Conservation (phyloP, 2,797 vertebrate genomes). For the Morus bassanus region DNA sequence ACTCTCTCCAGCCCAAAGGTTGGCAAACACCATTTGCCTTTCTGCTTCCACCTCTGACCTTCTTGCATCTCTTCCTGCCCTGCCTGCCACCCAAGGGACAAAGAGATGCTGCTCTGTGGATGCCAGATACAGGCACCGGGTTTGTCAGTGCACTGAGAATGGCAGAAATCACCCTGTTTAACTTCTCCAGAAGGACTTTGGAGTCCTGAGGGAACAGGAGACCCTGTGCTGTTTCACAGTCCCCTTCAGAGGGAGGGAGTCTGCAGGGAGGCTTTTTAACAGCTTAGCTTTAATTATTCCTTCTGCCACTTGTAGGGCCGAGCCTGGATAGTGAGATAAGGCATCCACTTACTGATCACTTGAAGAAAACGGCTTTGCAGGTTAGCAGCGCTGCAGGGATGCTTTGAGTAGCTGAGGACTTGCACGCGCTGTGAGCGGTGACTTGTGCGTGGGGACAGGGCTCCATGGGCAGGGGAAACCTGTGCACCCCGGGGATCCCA, state of each 20-base stretch:
- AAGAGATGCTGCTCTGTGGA: background rate
- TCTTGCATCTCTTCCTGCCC: background rate
- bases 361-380: background rate
- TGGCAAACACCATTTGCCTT: background rate
- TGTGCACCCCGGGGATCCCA: background rate
- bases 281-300: background rate
- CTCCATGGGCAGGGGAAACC: background rate
- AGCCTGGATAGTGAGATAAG: background rate
- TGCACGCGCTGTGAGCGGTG: background rate
- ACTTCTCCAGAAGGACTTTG: background rate
- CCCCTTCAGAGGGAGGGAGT: background rate
- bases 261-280: background rate
- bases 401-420: background rate
- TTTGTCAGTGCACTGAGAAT: background rate
- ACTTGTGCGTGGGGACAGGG: background rate
- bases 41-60: background rate
- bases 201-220: background rate
- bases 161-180: background rate
- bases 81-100: background rate
- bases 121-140: rapidly evolving
- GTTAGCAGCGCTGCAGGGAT: background rate
- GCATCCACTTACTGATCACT: background rate
- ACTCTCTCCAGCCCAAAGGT: background rate
- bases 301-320: background rate
- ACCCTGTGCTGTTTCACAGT: rapidly evolving